Conservation (phyloP, 37 sponge, comb jelly and placozoan species). For the Halisarca cf. caerulea region DNA sequence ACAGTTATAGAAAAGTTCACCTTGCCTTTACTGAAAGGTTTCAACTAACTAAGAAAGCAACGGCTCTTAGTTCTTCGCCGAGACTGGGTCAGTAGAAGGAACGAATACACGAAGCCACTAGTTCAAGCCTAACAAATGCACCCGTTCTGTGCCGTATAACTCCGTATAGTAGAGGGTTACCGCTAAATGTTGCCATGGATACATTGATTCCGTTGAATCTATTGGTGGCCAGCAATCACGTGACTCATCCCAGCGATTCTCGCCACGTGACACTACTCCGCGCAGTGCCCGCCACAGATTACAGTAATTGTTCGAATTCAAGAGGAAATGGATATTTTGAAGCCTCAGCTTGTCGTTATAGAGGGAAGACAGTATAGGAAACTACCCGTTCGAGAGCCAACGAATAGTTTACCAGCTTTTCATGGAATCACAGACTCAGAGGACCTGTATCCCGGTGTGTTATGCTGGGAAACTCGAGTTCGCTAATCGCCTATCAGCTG, state of each 20-base stretch:
- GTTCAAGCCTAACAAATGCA: constrained; percentile 6
- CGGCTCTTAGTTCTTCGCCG: no score
- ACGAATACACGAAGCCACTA: neutral
- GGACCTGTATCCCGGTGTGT: constrained; percentile 1
- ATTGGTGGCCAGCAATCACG: neutral
- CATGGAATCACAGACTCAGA: neutral
- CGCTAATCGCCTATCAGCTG: no score
- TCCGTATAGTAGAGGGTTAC: constrained; percentile 2
- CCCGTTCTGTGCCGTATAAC: constrained; percentile 14
- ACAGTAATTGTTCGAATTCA: no score
- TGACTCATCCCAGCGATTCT: neutral
- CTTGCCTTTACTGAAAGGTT: no score
- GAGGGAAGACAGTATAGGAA: constrained; percentile 51
- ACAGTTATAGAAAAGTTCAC: no score
- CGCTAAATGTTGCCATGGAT: constrained; percentile 22
- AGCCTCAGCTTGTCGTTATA: constrained; percentile 46
- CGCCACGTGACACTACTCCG: constrained; percentile 8
- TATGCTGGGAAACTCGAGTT: neutral
- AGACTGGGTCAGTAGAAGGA: no score
- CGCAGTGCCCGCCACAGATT: neutral
- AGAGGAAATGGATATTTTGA: constrained; percentile 38
- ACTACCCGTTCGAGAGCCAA: neutral
- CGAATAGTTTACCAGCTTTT: neutral
- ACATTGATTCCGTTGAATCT: neutral
- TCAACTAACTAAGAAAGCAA: no score